A percentile compares a stretch with the other conserved stretches of the same genome.
phyloP scores from a whole-genome alignment of 1,140 invertebrate species.

The Stenopsyche tienmushanensis region DNA sequence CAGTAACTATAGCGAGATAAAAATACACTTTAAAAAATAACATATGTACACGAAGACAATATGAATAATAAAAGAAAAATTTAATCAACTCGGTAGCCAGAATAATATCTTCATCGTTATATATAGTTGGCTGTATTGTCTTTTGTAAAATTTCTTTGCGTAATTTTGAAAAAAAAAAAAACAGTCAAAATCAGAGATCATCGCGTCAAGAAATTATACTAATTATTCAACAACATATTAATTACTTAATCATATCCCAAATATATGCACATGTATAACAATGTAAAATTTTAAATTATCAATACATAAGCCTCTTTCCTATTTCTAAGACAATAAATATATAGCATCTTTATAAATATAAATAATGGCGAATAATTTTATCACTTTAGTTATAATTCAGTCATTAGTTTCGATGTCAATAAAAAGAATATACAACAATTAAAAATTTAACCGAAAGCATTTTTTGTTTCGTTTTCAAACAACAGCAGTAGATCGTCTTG shows the following conservation, averaged over 20 bases:
- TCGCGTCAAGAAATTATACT: neutral
- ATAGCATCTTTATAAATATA: constrained; percentile 10
- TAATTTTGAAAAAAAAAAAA: too few relatives aligned
- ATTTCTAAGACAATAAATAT: neutral
- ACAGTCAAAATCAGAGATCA: neutral
- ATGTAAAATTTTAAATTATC: neutral
- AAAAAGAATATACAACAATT: neutral
- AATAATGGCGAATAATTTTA: constrained; percentile 35
- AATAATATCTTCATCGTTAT: neutral
- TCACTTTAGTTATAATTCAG: constrained; percentile 32
- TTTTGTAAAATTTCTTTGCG: neutral
- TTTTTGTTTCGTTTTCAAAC: neutral
- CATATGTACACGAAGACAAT: neutral
- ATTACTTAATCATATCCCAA: neutral
- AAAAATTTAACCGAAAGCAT: neutral
- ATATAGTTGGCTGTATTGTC: neutral
- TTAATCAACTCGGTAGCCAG: neutral
- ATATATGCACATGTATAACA: neutral
- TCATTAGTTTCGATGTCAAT: constrained; percentile 14
- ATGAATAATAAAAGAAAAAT: neutral
- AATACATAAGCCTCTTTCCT: constrained; percentile 4
- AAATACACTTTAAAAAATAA: constrained; percentile 8
- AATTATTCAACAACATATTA: neutral
- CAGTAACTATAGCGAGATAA: too few relatives aligned
- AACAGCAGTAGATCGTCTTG: neutral